Base-by-base conservation (phyloP, 2,113 vertebrate genomes). In the Orcinus orca region DNA sequence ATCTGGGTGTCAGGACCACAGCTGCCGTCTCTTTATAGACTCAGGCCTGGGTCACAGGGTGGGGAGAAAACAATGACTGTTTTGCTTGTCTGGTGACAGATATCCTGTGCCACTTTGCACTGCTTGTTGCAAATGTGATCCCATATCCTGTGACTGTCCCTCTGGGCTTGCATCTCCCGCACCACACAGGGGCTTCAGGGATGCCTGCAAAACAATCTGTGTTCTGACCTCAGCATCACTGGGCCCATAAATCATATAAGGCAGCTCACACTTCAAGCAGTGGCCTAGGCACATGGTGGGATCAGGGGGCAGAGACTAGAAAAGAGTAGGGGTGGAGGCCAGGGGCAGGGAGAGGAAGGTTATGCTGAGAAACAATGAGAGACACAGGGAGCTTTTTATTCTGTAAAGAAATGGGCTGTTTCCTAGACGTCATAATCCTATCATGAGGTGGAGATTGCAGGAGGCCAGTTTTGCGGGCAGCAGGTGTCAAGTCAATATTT, bases 191-290 rank as follows among this genome's bases (percentile, higher is more conserved):
- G 65, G 1, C 77, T 93, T 82, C 58, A 88, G 88, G 81, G 87
- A 60, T 3, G 7, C 13, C 73, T 93, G 71, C 41, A 92, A 88
- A 92, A 92, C 86, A 95, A 76, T 97, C 95, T 98, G 92, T 29
- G 13, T 38, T 73, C 96, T 98, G 95, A 98, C 97, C 96, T 96
- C 62, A 25, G 50, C 20, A 20, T 93, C 88, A 17, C 58, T 5
- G 21, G 31, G 31, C 58, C 67, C 67, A 77, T 98, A 97, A 97
- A 97, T 97, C 96, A 97, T 44, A 15, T 0, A 55, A 90, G 86
- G 89, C 85, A 50, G 77, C 65, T 83, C 79, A 44, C 36, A 8
- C 88, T 95, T 74, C 74, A 74, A 81, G 86, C n/a, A 3, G 44
- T 23, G 58, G 53, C 74, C 77, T 29, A 0, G 73, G 53, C 70